These are phyloP conservation scores for Eristalinus aeneus DNA, from an alignment of 2,888 invertebrate genomes.

Conservation along the genomic window DNA sequence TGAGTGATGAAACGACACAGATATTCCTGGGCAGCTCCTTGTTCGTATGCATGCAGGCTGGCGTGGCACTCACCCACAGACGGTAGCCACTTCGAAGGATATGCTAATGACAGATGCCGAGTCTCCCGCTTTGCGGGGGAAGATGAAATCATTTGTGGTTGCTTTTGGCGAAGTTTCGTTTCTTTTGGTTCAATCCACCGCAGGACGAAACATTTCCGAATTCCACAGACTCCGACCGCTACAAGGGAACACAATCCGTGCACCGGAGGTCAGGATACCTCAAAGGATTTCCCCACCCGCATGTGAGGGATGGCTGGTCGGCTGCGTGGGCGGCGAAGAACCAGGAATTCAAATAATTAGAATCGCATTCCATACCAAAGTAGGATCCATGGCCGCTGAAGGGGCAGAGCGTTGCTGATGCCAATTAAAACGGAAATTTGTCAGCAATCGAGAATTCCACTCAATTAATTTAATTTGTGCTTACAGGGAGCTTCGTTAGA, in stretches of 20 bases:
- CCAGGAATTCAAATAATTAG: not conserved
- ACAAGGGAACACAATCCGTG: not conserved
- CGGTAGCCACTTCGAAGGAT: conserved; percentile 8
- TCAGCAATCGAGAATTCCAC: conserved; percentile 20
- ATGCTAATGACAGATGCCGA: conserved; percentile 29
- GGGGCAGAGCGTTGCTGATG: not conserved
- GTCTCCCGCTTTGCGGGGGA: not conserved
- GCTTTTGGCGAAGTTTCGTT: not conserved
- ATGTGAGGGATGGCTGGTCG: not conserved
- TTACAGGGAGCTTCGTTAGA: conserved; percentile 1
- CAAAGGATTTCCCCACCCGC: not conserved
- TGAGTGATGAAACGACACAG: conserved; percentile 30
- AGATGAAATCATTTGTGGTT: not conserved
- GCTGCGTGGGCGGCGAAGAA: not conserved
- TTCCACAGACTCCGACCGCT: not conserved
- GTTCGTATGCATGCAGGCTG: not conserved
- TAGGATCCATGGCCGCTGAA: too few species aligned
- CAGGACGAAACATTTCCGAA: not conserved
- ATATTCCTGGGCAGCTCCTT: conserved; percentile 8
- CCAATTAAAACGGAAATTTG: conserved; percentile 24
- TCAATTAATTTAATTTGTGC: conserved; percentile 43
- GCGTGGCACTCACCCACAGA: not conserved
- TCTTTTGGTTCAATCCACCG: not conserved
- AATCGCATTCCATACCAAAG: not conserved
- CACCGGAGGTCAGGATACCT: not conserved